Conservation (phyloP, 2,888 invertebrate genomes). For the Drosophila fulvimacula region DNA sequence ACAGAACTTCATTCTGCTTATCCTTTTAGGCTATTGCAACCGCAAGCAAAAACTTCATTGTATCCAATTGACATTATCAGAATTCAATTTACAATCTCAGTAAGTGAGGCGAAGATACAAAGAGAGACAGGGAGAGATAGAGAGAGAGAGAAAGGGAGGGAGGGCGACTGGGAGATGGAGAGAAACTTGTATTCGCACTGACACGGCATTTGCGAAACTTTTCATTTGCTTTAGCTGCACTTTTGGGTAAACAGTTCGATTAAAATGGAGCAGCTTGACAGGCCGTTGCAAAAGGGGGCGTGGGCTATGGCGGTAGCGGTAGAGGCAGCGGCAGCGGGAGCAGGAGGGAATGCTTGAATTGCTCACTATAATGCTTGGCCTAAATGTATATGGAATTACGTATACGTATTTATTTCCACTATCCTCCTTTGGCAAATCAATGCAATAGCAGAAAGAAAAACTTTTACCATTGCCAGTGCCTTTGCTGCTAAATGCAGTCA, state of each 20-base stretch:
- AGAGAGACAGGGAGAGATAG: background rate
- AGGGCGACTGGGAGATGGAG: background rate
- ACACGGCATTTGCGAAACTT: slow-evolving; percentile 66
- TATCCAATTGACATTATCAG: slow-evolving; percentile 75
- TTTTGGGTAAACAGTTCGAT: slow-evolving; percentile 78
- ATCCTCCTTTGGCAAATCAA: slow-evolving; percentile 71
- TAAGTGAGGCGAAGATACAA: slow-evolving; percentile 1
- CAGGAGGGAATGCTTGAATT: slow-evolving; percentile 34
- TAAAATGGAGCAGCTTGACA: slow-evolving; percentile 67
- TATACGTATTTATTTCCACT: slow-evolving; percentile 44
- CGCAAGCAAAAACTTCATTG: slow-evolving; percentile 63
- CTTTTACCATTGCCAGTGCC: slow-evolving; percentile 56
- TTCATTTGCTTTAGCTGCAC: slow-evolving; percentile 76
- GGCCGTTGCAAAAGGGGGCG: background rate
- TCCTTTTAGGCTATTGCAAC: slow-evolving; percentile 30
- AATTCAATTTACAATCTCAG: slow-evolving; percentile 77
- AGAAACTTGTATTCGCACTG: slow-evolving; percentile 35
- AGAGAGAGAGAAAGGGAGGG: background rate
- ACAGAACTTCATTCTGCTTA: background rate
- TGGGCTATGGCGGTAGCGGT: background rate
- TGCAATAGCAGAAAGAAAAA: slow-evolving; percentile 58
- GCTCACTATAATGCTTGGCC: slow-evolving; percentile 61
- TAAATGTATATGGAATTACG: slow-evolving; percentile 50
- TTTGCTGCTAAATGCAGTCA: slow-evolving; percentile 76
- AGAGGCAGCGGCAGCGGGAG: background rate